Evolutionary conservation across 2,797 vertebrate species (phyloP).

Genomic region (Bradypodion ventrale): DNA sequence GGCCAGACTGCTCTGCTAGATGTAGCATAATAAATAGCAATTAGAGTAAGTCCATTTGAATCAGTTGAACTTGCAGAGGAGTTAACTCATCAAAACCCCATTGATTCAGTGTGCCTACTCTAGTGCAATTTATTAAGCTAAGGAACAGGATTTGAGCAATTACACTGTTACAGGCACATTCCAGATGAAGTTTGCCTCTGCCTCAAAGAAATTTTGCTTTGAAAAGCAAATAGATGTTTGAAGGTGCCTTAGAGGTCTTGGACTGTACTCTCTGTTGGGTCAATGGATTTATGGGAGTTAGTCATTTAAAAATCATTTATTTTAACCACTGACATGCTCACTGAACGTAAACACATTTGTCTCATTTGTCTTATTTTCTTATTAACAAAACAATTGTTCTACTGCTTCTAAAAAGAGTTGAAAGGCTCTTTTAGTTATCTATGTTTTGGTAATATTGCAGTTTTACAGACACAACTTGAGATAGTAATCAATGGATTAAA

Average conservation of each 20-base stretch:
- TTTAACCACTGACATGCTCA: not conserved
- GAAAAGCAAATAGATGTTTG: not conserved
- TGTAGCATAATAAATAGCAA: too few relatives aligned
- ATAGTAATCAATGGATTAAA: conserved; percentile 4
- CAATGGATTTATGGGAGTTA: not conserved
- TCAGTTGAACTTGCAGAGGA: too few relatives aligned
- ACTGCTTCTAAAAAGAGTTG: conserved; percentile 9
- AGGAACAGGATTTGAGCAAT: not conserved
- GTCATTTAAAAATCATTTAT: not conserved
- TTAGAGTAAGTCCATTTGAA: too few relatives aligned
- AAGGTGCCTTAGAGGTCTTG: not conserved
- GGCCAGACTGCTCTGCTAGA: too few relatives aligned
- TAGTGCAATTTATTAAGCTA: too few relatives aligned
- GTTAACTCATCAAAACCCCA: too few relatives aligned
- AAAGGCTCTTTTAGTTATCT: not conserved
- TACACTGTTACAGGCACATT: too few relatives aligned
- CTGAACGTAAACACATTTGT: not conserved
- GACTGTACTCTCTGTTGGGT: not conserved
- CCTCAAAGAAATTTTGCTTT: too few relatives aligned
- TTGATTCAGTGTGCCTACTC: too few relatives aligned
- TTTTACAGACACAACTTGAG: not conserved
- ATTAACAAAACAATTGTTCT: conserved; percentile 9
- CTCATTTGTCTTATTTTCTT: not conserved
- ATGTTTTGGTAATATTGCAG: not conserved
- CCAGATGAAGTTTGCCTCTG: too few relatives aligned